phyloP scores from a whole-genome alignment of 2,888 invertebrate genomes.

The Troglohyphantes excavatus region DNA sequence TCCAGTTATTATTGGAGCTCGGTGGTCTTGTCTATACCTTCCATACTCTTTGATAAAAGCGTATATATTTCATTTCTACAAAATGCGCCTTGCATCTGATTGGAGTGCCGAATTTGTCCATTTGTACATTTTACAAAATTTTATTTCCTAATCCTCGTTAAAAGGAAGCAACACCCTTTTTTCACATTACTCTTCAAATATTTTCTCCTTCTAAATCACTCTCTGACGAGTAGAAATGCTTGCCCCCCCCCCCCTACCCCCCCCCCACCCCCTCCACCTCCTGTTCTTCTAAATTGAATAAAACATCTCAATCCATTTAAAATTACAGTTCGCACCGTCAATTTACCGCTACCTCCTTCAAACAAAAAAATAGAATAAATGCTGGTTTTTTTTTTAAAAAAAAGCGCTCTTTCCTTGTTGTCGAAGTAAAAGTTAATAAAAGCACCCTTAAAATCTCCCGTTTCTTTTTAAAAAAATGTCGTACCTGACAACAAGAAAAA shows the following conservation, averaged over 20 bases:
- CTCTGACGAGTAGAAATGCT: not conserved
- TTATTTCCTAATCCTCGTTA: not conserved
- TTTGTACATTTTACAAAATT: no score
- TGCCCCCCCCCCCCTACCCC: no score
- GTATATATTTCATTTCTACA: no score
- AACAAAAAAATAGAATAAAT: not conserved
- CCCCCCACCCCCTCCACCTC: not conserved
- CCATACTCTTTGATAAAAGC: no score
- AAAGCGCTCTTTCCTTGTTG: not conserved
- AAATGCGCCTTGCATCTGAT: no score
- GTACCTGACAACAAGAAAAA: not conserved
- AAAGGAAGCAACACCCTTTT: not conserved
- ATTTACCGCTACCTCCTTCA: not conserved
- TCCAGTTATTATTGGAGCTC: no score
- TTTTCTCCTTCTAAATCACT: not conserved
- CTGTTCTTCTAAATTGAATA: not conserved
- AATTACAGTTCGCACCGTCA: not conserved
- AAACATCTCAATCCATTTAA: not conserved
- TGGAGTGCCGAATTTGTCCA: no score
- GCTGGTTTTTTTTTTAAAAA: no score
- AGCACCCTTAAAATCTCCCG: not conserved
- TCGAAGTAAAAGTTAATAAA: constrained; percentile 22
- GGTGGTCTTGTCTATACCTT: no score
- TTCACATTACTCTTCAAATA: not conserved
- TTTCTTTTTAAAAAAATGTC: constrained; percentile 3